Percentiles rank a stretch among this genome's conserved stretches.
Conservation (phyloP, 2,888 invertebrate species). For the Kryphioiulus occultus region DNA sequence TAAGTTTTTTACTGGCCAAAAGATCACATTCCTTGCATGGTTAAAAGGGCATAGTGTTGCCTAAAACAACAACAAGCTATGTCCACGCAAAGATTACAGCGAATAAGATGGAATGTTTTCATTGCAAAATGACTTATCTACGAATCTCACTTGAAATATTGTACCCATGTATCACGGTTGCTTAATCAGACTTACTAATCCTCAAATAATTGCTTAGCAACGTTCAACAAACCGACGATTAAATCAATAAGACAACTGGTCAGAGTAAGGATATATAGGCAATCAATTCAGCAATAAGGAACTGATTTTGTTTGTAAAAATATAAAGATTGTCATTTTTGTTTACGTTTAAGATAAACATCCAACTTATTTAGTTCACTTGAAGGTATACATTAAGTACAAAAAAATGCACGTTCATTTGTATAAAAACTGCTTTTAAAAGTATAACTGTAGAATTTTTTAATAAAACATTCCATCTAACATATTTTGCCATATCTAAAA, state of each 20-base stretch:
- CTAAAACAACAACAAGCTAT: not conserved
- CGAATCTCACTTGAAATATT: not conserved
- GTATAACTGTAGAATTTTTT: no score
- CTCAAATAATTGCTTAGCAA: constrained; percentile 40
- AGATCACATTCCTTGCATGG: not conserved
- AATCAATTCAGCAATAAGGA: not conserved
- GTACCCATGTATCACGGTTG: not conserved
- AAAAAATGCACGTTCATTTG: not conserved
- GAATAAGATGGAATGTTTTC: not conserved
- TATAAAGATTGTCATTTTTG: not conserved
- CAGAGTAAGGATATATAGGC: not conserved
- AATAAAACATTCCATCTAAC: no score
- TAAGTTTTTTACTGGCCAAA: no score
- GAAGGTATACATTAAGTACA: not conserved
- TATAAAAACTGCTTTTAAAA: not conserved
- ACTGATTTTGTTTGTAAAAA: not conserved
- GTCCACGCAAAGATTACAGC: not conserved
- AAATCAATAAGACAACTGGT: constrained; percentile 21
- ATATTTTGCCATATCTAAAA: no score
- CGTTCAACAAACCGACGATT: constrained; percentile 28
- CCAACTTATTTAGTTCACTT: not conserved
- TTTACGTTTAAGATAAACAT: not conserved
- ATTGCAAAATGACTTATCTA: constrained; percentile 1
- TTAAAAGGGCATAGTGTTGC: not conserved
- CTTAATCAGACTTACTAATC: constrained; percentile 20